Evolutionary conservation across 2,888 invertebrate species (phyloP).

Genomic region (Microplitis deprimator): DNA sequence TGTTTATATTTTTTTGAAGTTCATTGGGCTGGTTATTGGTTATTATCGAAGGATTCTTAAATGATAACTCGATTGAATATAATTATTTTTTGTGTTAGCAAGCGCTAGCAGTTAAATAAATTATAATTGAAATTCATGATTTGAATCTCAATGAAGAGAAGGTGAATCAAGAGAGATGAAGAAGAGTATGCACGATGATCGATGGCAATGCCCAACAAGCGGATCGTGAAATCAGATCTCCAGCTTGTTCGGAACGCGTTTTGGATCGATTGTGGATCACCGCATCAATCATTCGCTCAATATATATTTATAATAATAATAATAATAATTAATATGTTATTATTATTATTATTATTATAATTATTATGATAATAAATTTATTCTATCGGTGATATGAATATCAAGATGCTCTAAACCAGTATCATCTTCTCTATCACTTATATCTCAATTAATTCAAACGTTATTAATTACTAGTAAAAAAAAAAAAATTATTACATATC

Average conservation of each 20-base stretch:
- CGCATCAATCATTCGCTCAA: constrained; percentile 46
- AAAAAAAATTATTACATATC: neutral
- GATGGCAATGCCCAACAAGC: constrained; percentile 40
- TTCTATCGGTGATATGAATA: constrained; percentile 11
- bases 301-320: constrained; percentile 20
- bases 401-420: constrained; percentile 7
- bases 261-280: constrained; percentile 49
- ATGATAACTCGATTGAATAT: neutral
- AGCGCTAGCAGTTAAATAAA: constrained; percentile 11
- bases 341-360: constrained; percentile 8
- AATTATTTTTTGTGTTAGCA: constrained; percentile 5
- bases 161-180: constrained; percentile 3
- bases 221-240: constrained; percentile 34
- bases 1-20: neutral
- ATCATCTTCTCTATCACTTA: constrained; percentile 29
- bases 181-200: constrained; percentile 38
- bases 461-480: constrained; percentile 18
- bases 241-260: constrained; percentile 33
- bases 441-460: constrained; percentile 35
- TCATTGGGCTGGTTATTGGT: neutral
- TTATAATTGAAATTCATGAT: constrained; percentile 34
- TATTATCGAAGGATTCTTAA: neutral
- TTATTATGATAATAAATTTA: constrained; percentile 4
- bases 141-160: constrained; percentile 35
- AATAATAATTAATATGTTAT: neutral